These are phyloP conservation scores for Fundulus diaphanus DNA, from an alignment of 2,797 vertebrate genomes.

Conservation along the genomic window DNA sequence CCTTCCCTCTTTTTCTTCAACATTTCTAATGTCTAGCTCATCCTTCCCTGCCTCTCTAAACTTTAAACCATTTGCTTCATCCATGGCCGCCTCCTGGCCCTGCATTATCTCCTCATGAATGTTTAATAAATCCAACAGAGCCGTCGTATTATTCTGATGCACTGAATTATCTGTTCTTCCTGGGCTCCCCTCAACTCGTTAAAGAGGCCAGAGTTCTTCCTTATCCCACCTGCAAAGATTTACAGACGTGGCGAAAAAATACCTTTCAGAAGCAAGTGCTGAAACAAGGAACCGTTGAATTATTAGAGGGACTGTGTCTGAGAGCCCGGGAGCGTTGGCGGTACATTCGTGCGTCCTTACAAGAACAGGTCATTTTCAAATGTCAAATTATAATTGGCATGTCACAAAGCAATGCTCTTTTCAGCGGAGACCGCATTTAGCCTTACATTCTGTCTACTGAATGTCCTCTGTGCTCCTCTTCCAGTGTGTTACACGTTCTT, in stretches of 20 bases:
- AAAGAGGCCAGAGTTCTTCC: constrained; percentile 59
- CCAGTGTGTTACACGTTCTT: not conserved
- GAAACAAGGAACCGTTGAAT: constrained; percentile 31
- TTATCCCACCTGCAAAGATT: constrained; percentile 30
- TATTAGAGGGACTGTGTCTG: constrained; percentile 23
- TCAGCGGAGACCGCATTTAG: not conserved
- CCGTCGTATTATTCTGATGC: constrained; percentile 70
- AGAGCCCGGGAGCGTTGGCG: constrained; percentile 28
- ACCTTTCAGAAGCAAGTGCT: constrained; percentile 32
- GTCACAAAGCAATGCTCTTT: constrained; percentile 3
- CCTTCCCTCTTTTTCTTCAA: constrained; percentile 24
- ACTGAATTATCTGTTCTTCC: constrained; percentile 67
- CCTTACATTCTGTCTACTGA: not conserved
- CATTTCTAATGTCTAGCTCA: constrained; percentile 33
- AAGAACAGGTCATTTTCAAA: constrained; percentile 47
- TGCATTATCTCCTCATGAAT: constrained; percentile 78
- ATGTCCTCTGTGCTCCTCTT: not conserved
- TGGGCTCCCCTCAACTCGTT: constrained; percentile 67
- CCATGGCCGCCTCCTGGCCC: constrained; percentile 48
- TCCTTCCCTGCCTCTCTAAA: not conserved
- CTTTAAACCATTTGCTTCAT: constrained; percentile 10
- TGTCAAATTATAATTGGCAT: constrained; percentile 29
- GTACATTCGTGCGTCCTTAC: constrained; percentile 23
- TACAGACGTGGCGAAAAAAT: constrained; percentile 29
- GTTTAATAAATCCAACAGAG: constrained; percentile 78